A percentile compares a stretch with the other conserved stretches of the same genome.
phyloP scores from a whole-genome alignment of 2,888 invertebrate genomes.

The Sisyra nigra region DNA sequence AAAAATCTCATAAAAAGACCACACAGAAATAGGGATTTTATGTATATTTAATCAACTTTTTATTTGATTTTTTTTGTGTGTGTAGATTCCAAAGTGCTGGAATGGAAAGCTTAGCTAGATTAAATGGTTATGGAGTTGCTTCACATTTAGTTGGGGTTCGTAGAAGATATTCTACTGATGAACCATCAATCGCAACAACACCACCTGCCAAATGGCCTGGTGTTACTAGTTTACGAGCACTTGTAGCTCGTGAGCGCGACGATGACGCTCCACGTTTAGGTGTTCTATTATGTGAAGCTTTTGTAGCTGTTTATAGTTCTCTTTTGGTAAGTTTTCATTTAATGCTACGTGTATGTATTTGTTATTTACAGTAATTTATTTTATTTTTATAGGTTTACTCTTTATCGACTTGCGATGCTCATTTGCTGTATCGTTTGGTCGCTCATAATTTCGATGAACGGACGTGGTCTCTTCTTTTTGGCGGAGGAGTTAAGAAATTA shows the following conservation, averaged over 20 bases:
- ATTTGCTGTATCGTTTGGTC: slow-evolving; percentile 72
- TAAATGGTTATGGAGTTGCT: slow-evolving; percentile 27
- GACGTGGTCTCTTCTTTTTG: slow-evolving; percentile 72
- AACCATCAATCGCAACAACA: slow-evolving; percentile 61
- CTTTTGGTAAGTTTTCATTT: slow-evolving; percentile 40
- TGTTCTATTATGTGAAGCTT: slow-evolving; percentile 82
- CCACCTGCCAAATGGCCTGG: slow-evolving; percentile 88
- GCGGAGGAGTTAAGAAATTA: slow-evolving; percentile 78
- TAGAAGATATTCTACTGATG: slow-evolving; percentile 62
- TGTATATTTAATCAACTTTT: too few relatives aligned
- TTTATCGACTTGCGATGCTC: slow-evolving; percentile 82
- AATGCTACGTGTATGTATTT: neutral
- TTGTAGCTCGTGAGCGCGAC: slow-evolving; percentile 86
- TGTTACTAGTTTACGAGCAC: slow-evolving; percentile 78
- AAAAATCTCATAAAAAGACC: too few relatives aligned
- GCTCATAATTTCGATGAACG: slow-evolving; percentile 64
- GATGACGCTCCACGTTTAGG: slow-evolving; percentile 83
- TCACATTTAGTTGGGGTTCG: slow-evolving; percentile 56
- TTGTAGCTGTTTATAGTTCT: slow-evolving; percentile 85
- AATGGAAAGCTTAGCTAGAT: slow-evolving; percentile 26
- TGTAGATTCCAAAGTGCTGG: slow-evolving; percentile 25
- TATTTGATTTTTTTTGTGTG: too few relatives aligned
- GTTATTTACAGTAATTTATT: too few relatives aligned
- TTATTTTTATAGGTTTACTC: slow-evolving; percentile 46
- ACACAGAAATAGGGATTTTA: too few relatives aligned